Conservation (phyloP, 2,797 vertebrate species). For the Staurois parvus region DNA sequence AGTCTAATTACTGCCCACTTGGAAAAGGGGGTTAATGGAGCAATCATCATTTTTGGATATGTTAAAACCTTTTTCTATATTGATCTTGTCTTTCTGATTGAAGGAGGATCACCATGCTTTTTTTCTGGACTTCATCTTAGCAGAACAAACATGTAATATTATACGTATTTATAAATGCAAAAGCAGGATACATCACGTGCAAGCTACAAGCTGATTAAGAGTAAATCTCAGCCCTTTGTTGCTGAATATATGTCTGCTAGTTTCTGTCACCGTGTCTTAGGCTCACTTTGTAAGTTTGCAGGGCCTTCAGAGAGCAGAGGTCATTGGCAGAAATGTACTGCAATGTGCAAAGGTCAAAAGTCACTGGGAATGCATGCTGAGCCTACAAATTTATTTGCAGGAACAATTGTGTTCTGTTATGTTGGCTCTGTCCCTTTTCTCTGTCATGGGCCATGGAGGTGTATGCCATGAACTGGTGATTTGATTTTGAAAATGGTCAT, state of each 20-base stretch:
- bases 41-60: conserved; percentile 2
- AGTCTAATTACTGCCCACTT: conserved; percentile 51
- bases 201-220: too few relatives aligned
- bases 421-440: neutral
- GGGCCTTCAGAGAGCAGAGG: neutral
- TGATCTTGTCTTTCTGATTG: conserved; percentile 1
- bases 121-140: neutral
- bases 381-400: neutral
- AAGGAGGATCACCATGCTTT: neutral
- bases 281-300: neutral
- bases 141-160: neutral
- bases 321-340: neutral
- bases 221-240: neutral
- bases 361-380: neutral
- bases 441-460: neutral
- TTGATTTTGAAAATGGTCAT: neutral
- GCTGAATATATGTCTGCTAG: neutral
- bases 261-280: neutral
- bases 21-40: conserved; percentile 44
- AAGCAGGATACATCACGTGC: too few relatives aligned
- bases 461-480: neutral
- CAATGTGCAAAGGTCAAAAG: neutral
- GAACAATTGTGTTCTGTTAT: neutral
- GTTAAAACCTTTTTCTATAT: neutral
- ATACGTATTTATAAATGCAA: too few relatives aligned